Evolutionary conservation across 2,797 vertebrate species (phyloP), one percentile per base, ranked within the genome.

Genomic region (Lerista edwardsae): DNA sequence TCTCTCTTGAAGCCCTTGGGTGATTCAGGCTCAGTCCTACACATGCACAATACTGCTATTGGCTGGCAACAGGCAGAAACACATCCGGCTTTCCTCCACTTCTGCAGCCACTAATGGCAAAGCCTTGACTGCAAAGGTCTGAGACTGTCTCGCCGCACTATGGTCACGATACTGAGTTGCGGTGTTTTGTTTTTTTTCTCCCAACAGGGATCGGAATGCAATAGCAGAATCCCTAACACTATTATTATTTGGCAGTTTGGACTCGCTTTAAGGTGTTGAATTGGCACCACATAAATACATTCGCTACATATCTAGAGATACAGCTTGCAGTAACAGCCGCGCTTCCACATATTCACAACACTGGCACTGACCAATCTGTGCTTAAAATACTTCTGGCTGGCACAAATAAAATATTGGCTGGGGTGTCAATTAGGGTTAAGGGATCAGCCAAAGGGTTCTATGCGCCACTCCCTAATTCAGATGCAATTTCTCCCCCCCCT

Each of bases 321-420:
- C 31, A 71, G 57, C 55, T n/a, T 17, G 55, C 19, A 1, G 8
- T 27, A 81, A 75, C 34, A 39, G 31, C 57, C 9, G 17, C 55
- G 62, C 11, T 84, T 85, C 79, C 87, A 85, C 84, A 41, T 25
- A 47, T 27, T 72, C 68, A 29, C 76, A 55, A 55, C 84, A 90
- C 90, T 90, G 93, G 92, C 90, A 93, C 84, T 75, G 55, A 51
- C 1, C 47, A 82, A 65, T 77, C 90, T 84, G 85, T 27, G 64
- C 84, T 4, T 86, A 90, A 91, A 85, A 6, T 87, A 82, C 87
- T 88, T 3, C 71, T 27, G 39, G 87, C 36, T 31, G 34, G n/a
- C 29, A 29, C 4, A 27, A 75, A 57, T 29, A 2, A 23, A n/a
- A 7, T 67, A 12, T 29, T 34, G 31, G 7, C n/a, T 41, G 9